A percentile compares a stretch with the other conserved stretches of the same genome.
These are phyloP conservation scores for Gymnoscelis rufifasciata DNA, from an alignment of 2,888 invertebrate genomes.

Conservation along the genomic window DNA sequence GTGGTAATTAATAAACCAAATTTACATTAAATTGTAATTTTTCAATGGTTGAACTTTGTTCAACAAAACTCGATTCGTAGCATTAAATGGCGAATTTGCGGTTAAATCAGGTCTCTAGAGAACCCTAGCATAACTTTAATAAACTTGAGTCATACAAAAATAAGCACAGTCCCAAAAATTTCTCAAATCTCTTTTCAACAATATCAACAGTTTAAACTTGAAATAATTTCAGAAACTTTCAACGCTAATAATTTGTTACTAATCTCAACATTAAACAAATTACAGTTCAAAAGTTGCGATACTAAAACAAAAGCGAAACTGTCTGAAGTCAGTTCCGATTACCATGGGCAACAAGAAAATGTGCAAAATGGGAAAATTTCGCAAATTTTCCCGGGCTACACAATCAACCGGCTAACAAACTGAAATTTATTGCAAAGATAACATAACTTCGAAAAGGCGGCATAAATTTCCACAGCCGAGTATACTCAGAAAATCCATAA, in stretches of 20 bases:
- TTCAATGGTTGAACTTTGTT: too few species aligned
- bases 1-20: too few species aligned
- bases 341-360: conserved; percentile 45
- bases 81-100: too few species aligned
- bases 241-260: neutral
- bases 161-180: too few species aligned
- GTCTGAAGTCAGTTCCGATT: conserved; percentile 51
- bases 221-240: too few species aligned
- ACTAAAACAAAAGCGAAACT: conserved; percentile 33
- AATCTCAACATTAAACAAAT: conserved; percentile 31
- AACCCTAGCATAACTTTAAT: too few species aligned
- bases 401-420: conserved; percentile 50
- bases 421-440: conserved; percentile 69
- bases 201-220: too few species aligned
- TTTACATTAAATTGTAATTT: too few species aligned
- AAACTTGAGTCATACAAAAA: too few species aligned
- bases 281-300: conserved; percentile 36
- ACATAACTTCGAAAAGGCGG: conserved; percentile 63
- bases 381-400: conserved; percentile 31
- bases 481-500: conserved; percentile 29
- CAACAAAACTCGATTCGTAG: too few species aligned
- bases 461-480: conserved; percentile 53
- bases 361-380: conserved; percentile 34
- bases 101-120: too few species aligned
- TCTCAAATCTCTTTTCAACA: too few species aligned